Percentiles rank a stretch among this genome's conserved stretches.
phyloP scores from a whole-genome alignment of 2,797 vertebrate species.

The Moxostoma hubbsi region DNA sequence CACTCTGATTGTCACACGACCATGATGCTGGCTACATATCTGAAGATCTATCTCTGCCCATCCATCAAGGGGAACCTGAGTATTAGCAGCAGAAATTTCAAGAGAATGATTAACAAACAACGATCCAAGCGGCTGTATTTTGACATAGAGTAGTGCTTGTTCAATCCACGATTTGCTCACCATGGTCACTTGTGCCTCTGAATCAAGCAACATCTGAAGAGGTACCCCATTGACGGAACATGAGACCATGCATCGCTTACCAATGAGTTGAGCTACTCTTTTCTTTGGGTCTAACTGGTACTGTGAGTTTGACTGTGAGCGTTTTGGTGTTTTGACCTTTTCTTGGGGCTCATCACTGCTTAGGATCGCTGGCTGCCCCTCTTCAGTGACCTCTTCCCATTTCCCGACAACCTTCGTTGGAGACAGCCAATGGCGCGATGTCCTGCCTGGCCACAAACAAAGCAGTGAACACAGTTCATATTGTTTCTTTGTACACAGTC shows the following conservation, averaged over 20 bases:
- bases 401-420: conserved; percentile 21
- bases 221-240: neutral
- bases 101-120: no score
- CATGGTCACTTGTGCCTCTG: no score
- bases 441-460: conserved; percentile 47
- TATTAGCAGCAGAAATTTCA: no score
- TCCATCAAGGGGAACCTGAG: no score
- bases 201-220: conserved; percentile 25
- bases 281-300: neutral
- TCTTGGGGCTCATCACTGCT: neutral
- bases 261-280: conserved; percentile 5
- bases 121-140: no score
- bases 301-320: neutral
- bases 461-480: conserved; percentile 49
- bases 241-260: no score
- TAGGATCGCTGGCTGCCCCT: conserved; percentile 6
- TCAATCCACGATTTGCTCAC: no score
- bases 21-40: no score
- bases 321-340: neutral
- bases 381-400: conserved; percentile 37
- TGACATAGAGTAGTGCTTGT: no score
- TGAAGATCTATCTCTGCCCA: no score
- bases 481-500: neutral
- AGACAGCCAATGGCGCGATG: conserved; percentile 42
- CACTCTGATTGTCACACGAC: no score